Percentiles rank a stretch among this genome's conserved stretches.
Conservation (phyloP, 2,797 vertebrate genomes). For the Coranthus polyacanthus region DNA sequence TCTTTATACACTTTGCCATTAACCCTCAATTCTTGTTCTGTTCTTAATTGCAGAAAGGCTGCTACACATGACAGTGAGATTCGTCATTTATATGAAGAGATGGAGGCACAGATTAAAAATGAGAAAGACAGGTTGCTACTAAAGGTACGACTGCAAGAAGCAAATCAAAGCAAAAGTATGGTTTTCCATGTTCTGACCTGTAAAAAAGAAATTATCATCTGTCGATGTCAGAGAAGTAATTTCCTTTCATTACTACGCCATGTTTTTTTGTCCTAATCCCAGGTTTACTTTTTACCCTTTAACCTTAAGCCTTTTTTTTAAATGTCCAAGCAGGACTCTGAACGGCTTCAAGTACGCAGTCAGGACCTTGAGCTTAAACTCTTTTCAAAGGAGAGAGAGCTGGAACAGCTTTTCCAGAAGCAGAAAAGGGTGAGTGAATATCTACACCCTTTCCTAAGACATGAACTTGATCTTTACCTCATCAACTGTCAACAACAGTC, state of each 20-base stretch:
- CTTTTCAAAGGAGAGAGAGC: constrained; percentile 89
- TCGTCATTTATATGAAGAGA: constrained; percentile 92
- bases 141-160: constrained; percentile 80
- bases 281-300: neutral
- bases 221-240: neutral
- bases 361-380: constrained; percentile 89
- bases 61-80: constrained; percentile 92
- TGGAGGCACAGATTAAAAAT: constrained; percentile 94
- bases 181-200: no score
- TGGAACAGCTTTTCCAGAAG: constrained; percentile 89
- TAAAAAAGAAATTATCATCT: no score
- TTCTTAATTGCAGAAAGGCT: constrained; percentile 86
- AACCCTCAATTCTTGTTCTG: neutral
- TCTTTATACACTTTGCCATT: neutral
- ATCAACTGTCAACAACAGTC: no score
- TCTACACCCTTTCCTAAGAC: neutral
- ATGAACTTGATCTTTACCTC: no score
- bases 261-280: neutral
- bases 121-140: constrained; percentile 90
- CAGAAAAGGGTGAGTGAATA: constrained; percentile 86
- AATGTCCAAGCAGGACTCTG: constrained; percentile 84
- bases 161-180: neutral
- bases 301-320: neutral
- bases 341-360: constrained; percentile 86
- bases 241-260: neutral